These are phyloP conservation scores for Arothron firmamentum DNA, from an alignment of 2,113 vertebrate genomes.

Conservation along the genomic window DNA sequence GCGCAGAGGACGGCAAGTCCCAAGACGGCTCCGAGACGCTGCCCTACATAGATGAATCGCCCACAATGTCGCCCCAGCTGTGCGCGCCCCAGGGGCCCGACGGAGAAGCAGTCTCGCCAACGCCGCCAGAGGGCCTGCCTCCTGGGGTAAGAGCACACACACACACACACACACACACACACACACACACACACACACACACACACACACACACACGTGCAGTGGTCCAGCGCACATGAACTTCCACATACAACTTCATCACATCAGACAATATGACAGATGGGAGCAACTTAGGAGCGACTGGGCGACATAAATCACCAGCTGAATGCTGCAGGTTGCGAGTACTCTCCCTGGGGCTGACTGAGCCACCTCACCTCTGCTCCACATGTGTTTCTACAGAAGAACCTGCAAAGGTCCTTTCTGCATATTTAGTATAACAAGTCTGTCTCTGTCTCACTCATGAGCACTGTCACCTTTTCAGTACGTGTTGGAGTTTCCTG, in stretches of 20 bases:
- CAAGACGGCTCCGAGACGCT: constrained; percentile 93
- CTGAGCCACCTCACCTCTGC: neutral
- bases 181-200: neutral
- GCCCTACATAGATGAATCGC: constrained; percentile 96
- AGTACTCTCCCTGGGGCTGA: constrained; percentile 1
- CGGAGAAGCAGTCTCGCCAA: constrained; percentile 79
- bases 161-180: neutral
- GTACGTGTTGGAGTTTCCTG: too few relatives aligned
- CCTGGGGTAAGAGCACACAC: constrained; percentile 81
- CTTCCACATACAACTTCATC: neutral
- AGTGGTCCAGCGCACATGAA: neutral
- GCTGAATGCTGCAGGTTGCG: constrained; percentile 4
- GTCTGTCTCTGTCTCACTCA: neutral
- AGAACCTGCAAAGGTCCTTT: neutral
- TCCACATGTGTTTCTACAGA: neutral
- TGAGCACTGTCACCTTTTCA: too few relatives aligned
- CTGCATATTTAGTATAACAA: neutral
- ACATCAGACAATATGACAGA: constrained; percentile 5
- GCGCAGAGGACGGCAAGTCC: constrained; percentile 89
- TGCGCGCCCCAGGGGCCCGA: constrained; percentile 84
- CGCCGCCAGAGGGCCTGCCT: constrained; percentile 80
- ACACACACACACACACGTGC: neutral
- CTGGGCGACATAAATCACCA: constrained; percentile 12
- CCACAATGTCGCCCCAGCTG: constrained; percentile 97
- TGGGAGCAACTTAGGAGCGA: neutral